Evolutionary conservation across 2,113 vertebrate species (phyloP), one percentile per base, ranked within the genome.

Genomic region (Clarias batrachus): DNA sequence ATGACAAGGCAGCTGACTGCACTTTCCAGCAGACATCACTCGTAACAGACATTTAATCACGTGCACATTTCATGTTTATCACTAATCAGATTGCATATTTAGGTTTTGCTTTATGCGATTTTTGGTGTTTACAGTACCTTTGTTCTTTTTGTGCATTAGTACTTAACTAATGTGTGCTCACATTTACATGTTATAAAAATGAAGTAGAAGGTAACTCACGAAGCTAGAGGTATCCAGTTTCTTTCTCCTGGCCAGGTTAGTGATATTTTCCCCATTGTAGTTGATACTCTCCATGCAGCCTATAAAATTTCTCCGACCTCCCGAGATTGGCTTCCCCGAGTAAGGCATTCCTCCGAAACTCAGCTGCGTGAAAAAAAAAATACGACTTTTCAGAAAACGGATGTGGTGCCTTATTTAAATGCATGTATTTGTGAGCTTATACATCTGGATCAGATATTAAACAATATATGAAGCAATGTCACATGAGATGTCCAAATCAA

Each of bases 201-300:
- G 16, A 57, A 57, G 1, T 6, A 33, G 25, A 65, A 54, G 12
- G 23, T 33, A n/a, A 84, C 96, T 97, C 95, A 99, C 98, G 96
- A 97, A 96, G 91, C 96, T 97, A 63, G 97, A 97, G 41, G 97
- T 97, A 90, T 99, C 98, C 1, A 99, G 86, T 89, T 99, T 99
- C 93, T 96, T 99, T 82, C 98, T 95, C 23, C 96, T 96, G 13
- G 97, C 97, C 86, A 99, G 96, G 90, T 99, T 98, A 62, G 98
- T 99, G 84, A 99, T 98, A 92, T 99, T 99, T 92, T 97, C 96
- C 82, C 97, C 97, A 59, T 99, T 99, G 94, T 99, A 99, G 94
- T 97, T 97, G 88, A 99, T 97, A 90, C 96, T 97, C 87, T 99
- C 98, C 98, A 99, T 99, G 91, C 98, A 99, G 88, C 98, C 98